Conservation (phyloP, 2,888 invertebrate genomes). For the Elegia similella region DNA sequence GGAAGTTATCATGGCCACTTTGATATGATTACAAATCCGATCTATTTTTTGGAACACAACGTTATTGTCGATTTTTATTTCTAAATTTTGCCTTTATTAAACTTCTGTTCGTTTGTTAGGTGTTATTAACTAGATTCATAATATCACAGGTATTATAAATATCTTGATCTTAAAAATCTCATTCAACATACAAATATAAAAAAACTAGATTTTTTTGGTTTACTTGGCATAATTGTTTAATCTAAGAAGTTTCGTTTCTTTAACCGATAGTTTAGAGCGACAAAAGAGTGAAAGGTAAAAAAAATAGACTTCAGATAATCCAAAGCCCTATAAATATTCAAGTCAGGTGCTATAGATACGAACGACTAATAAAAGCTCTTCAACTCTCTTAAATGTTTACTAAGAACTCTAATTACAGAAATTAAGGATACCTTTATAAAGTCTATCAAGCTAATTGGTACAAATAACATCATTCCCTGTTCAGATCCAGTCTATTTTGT, state of each 20-base stretch:
- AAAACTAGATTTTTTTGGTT: no score
- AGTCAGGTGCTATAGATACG: conserved; percentile 30
- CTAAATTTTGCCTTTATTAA: not conserved
- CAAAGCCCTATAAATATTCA: conserved; percentile 23
- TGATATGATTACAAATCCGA: no score
- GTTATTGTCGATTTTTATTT: not conserved
- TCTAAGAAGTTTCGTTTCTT: no score
- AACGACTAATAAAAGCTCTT: conserved; percentile 22
- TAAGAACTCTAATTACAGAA: conserved; percentile 10
- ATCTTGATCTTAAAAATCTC: no score
- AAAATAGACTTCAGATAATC: conserved; percentile 6
- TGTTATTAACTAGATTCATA: no score
- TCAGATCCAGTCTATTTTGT: conserved; percentile 7
- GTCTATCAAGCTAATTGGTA: conserved; percentile 38
- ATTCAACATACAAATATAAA: no score
- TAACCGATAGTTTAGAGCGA: no score
- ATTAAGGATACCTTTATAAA: conserved; percentile 34
- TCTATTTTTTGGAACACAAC: not conserved
- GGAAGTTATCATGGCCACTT: not conserved
- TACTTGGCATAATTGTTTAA: no score
- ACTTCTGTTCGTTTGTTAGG: no score
- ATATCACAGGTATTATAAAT: no score
- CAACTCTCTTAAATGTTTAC: conserved; percentile 5
- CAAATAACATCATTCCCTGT: conserved; percentile 34
- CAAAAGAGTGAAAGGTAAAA: not conserved